phyloP scores from a whole-genome alignment of 1,140 invertebrate species.

The Solen grandis region DNA sequence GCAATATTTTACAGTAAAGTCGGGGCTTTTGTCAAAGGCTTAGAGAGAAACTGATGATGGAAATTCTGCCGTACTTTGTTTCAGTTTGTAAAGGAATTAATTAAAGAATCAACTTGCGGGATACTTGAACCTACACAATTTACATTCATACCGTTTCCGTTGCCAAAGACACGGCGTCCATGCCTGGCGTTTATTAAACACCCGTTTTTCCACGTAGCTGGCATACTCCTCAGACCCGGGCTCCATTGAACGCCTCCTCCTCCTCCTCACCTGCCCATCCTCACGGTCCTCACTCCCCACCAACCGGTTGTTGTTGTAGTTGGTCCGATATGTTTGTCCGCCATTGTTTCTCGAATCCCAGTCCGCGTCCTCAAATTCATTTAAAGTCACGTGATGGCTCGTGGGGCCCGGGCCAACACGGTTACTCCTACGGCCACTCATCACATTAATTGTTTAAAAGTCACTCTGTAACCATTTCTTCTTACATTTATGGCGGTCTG shows the following conservation, averaged over 20 bases:
- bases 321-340: background rate
- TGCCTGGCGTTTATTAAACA: slow-evolving; percentile 41
- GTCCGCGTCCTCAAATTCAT: background rate
- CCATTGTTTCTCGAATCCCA: background rate
- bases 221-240: slow-evolving; percentile 30
- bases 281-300: background rate
- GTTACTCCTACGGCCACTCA: background rate
- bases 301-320: background rate
- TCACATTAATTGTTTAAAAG: too few species aligned
- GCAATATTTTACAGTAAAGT: too few species aligned
- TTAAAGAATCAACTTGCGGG: background rate
- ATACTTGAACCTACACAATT: background rate
- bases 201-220: slow-evolving; percentile 37
- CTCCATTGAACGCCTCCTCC: slow-evolving; percentile 23
- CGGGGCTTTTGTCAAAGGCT: too few species aligned
- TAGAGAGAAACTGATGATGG: too few species aligned
- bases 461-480: too few species aligned
- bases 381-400: background rate
- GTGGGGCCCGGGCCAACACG: background rate
- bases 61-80: too few species aligned
- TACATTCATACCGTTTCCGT: slow-evolving; percentile 24
- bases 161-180: slow-evolving; percentile 41
- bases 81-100: too few species aligned
- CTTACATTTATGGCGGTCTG: too few species aligned
- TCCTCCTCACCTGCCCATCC: background rate